These are phyloP conservation scores for Tinea pellionella DNA, from an alignment of 2,888 invertebrate genomes.

Conservation along the genomic window DNA sequence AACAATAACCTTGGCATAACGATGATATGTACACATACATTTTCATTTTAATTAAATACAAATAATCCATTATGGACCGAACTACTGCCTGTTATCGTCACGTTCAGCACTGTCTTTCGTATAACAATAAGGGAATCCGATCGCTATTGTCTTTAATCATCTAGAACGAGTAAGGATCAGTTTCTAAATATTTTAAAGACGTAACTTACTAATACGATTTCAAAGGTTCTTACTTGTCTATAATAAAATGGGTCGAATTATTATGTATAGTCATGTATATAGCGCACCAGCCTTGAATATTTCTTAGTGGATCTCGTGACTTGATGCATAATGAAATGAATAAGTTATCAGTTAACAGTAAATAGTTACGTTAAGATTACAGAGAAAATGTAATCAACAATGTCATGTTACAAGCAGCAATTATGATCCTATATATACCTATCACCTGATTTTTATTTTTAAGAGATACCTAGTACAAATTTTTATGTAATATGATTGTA, in stretches of 20 bases:
- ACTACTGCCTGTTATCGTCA: not conserved
- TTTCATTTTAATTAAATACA: not conserved
- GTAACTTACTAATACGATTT: too few species aligned
- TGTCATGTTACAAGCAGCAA: not conserved
- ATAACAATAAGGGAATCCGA: not conserved
- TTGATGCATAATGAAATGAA: not conserved
- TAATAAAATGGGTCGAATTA: too few species aligned
- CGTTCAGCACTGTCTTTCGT: not conserved
- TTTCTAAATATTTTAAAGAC: too few species aligned
- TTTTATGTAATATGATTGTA: too few species aligned
- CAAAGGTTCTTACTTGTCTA: too few species aligned
- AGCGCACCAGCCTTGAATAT: not conserved
- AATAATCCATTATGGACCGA: not conserved
- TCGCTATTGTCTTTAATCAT: too few species aligned
- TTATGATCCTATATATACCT: not conserved
- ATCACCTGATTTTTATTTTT: too few species aligned
- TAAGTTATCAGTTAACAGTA: not conserved
- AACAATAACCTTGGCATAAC: not conserved
- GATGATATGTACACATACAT: not conserved
- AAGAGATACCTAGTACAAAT: too few species aligned
- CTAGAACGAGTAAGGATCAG: too few species aligned
- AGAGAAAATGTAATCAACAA: not conserved
- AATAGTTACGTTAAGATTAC: not conserved
- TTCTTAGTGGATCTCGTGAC: not conserved
- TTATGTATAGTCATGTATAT: not conserved